Evolutionary conservation across 2,113 vertebrate species (phyloP), one percentile per base, ranked within the genome.

Genomic region (Paralichthys olivaceus): DNA sequence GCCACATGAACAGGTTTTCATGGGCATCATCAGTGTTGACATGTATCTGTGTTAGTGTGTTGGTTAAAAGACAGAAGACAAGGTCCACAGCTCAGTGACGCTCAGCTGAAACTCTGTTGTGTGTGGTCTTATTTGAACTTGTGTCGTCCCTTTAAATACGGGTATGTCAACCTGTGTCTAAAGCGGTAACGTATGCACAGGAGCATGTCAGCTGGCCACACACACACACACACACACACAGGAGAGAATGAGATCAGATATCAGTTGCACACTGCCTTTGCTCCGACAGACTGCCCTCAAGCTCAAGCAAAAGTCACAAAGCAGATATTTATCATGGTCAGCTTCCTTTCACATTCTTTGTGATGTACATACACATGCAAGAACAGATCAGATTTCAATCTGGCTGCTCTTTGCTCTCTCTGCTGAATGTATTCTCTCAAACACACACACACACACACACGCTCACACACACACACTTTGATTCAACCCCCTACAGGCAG

Each of bases 341-440:
- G 55, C 58, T 77, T 89, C 75, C 77, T 62, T 74, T 79, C 53
- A 72, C 59, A 83, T 86, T 77, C 64, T 81, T 60, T 67, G 57
- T 7, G 9, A 67, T 51, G 25, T 25, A 57, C 69, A 56, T 23
- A 60, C 28, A 29, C 28, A 15, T 5, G 69, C 74, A 45, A 67
- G 63, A 73, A 87, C 78, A 60, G 53, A 57, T 81, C 45, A 49
- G 55, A 77, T 88, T 69, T 78, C 70, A 80, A 25, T 79, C 64
- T 59, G 43, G 69, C 76, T 12, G 76, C 67, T 62, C 72, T 62
- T 63, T 66, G 54, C 45, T 75, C 45, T 65, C 40, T 60, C 34
- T 71, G 19, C 7, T 73, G 49, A 9, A 22, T 80, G 79, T n/a
- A 8, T 76, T 78, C 51, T 63, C 32, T 12, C 40, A 57, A 40